Evolutionary conservation across 2,888 invertebrate genomes (phyloP).

Genomic region (Acanthacorydalis orientalis): DNA sequence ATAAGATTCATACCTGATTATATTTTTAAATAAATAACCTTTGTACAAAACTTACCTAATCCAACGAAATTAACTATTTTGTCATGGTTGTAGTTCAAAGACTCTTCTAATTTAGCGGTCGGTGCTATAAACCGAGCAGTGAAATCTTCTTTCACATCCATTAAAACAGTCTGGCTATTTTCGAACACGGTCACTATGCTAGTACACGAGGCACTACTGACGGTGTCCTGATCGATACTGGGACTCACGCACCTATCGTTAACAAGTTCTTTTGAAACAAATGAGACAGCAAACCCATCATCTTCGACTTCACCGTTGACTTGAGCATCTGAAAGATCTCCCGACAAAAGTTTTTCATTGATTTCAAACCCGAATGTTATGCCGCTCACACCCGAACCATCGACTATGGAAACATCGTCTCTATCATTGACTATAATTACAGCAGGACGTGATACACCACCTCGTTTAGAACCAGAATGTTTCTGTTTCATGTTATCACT

Average conservation of each 20-base stretch:
- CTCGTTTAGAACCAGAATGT: neutral
- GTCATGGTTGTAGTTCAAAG: conserved; percentile 36
- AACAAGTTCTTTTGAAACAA: conserved; percentile 12
- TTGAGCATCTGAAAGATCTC: conserved; percentile 17
- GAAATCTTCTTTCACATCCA: conserved; percentile 24
- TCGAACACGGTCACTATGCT: neutral
- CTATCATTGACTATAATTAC: conserved; percentile 56
- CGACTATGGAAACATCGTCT: conserved; percentile 19
- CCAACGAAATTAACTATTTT: conserved; percentile 45
- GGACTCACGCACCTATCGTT: conserved; percentile 12
- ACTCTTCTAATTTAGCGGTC: conserved; percentile 21
- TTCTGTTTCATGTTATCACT: conserved; percentile 1
- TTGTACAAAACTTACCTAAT: conserved; percentile 30
- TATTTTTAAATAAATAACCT: conserved; percentile 4
- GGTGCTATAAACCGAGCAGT: conserved; percentile 28
- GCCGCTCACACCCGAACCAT: conserved; percentile 31
- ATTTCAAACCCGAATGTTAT: conserved; percentile 70
- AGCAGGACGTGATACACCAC: conserved; percentile 33
- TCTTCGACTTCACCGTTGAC: conserved; percentile 14
- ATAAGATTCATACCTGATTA: no score
- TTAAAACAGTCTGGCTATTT: neutral
- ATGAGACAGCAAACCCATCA: neutral
- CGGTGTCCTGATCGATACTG: conserved; percentile 14
- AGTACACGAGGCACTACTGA: conserved; percentile 7
- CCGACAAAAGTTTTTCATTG: conserved; percentile 50